Percentiles rank a stretch among this genome's conserved stretches.
Conservation (phyloP, 2,797 vertebrate species). For the Lagorchestes hirsutus region DNA sequence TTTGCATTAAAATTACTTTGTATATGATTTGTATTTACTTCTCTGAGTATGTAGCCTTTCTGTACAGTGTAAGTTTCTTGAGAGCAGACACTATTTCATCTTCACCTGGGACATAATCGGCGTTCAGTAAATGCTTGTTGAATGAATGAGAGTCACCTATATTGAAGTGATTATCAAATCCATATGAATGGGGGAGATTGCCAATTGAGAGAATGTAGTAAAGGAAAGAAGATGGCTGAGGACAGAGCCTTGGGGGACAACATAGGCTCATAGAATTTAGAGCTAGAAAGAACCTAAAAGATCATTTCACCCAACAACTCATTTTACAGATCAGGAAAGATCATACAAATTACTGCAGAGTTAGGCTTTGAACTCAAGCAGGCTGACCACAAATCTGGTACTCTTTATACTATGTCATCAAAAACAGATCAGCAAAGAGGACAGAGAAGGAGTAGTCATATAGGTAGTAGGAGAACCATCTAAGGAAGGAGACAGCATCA, state of each 20-base stretch:
- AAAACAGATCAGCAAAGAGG: background rate
- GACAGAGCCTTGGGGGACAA: background rate
- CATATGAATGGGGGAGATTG: background rate
- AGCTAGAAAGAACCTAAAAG: background rate
- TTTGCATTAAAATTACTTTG: background rate
- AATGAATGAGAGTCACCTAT: background rate
- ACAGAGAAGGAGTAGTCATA: background rate
- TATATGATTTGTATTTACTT: background rate
- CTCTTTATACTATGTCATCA: background rate
- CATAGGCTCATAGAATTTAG: background rate
- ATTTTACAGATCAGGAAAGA: background rate
- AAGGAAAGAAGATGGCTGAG: background rate
- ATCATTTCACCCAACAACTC: background rate
- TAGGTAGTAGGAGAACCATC: background rate
- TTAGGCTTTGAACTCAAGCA: background rate
- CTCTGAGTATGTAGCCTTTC: background rate
- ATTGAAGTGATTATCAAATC: background rate
- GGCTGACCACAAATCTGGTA: background rate
- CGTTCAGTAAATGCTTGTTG: background rate
- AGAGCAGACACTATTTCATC: background rate
- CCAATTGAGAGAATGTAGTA: background rate
- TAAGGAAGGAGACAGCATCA: background rate
- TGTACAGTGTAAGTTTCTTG: background rate
- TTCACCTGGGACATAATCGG: background rate
- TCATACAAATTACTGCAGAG: background rate